Evolutionary conservation across 2,888 invertebrate species (phyloP), one percentile per base, ranked within the genome.

Genomic region (Parasteatoda lunata): DNA sequence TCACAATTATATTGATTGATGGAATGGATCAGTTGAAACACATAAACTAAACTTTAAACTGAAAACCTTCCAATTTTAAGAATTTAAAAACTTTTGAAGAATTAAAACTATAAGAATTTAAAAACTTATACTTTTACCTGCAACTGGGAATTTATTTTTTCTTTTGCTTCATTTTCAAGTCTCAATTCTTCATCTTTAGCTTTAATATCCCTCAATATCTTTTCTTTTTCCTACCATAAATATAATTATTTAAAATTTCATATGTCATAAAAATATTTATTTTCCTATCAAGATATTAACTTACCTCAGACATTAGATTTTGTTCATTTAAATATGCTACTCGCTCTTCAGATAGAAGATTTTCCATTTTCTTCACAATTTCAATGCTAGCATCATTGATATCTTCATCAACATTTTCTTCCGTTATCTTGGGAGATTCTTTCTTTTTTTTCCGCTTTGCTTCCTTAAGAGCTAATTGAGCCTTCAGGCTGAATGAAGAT

Each of bases 141-240:
- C 11, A 86, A 49, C 30, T 86, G 79, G 30, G 59, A 70, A 8
- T 68, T 77, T 85, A 98, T 92, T 90, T 95, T 95, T 89, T 96
- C 95, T 88, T 91, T 90, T 15, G 91, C 91, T 80, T 92, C 92
- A 89, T 91, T 91, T 90, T 93, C 93, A 87, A 91, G 90, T 54
- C 90, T 90, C 45, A 94, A 90, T 49, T 91, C 91, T 95, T 95
- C 91, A 94, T 96, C 96, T 52, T 95, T 94, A 88, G 95, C 94
- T 89, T 95, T 92, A 89, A 94, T 92, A 88, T 93, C 93, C 7
- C 91, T 91, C 70, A 94, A 92, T 13, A 94, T 90, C 79, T 93
- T 93, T 84, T 93, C 93, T 89, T 94, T 94, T 79, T 93, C 93
- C 91, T 93, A 89, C 73, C 92, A 92, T 80, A 13, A 49, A 49